Evolutionary conservation across 2,797 vertebrate genomes (phyloP), one percentile per base, ranked within the genome.

Genomic region (Cephalopachus bancanus): DNA sequence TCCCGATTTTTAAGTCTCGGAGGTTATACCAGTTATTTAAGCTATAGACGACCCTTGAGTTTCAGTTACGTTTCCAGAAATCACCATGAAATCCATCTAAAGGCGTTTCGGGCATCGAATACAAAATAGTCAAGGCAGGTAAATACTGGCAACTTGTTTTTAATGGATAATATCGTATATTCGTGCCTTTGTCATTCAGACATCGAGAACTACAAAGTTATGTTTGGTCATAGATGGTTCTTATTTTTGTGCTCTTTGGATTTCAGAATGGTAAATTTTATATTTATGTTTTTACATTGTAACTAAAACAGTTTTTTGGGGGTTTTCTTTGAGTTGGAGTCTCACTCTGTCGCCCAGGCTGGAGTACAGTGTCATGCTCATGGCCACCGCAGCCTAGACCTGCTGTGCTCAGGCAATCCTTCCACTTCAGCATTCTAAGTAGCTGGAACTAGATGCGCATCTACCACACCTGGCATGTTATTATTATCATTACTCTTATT

Each of bases 21-120:
- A 97, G 97, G 22, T 55, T 16, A 10, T 96, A 76, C 16, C 95
- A 95, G 44, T 83, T 83, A 95, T 30, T 91, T 87, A 96, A 97
- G 78, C 64, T 89, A 55, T 55, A 81, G 83, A 60, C 44, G 33
- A 1, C 1, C 64, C 85, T 91, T 57, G 96, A 95, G 97, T 97
- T 79, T 91, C 85, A 89, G 74, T 64, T 16, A 6, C 94, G 57
- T 95, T n/a, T 53, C 44, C 10, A 84, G n/a, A 89, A 57, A 19
- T 94, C 93, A 96, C 17, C 12, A 12, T 84, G 74, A 94, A n/a
- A 72, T 95, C 65, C 64, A 30, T 4, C 16, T n/a, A 33, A 59
- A 76, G 16, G 80, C 51, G 15, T 55, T 96, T 83, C 0, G 69
- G 71, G 49, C 75, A 33, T 28, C 86, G 30, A 19, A 24, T 3